Percentiles rank a stretch among this genome's conserved stretches.
Evolutionary conservation across 1,140 invertebrate species (phyloP).

Genomic region (Lepidurus packardi): DNA sequence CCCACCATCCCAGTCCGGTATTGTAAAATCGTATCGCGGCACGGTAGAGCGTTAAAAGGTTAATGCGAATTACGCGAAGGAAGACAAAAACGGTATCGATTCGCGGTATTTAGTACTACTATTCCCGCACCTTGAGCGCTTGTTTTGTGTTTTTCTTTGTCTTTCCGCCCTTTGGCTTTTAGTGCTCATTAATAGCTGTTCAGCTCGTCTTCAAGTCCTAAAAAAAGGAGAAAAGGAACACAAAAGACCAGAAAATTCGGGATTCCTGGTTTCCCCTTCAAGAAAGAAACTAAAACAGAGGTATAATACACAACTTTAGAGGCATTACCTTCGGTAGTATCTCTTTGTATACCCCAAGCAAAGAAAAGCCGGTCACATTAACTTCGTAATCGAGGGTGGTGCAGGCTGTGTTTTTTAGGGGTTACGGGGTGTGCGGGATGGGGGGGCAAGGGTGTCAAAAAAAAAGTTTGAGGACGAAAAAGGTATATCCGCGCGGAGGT

Average conservation of each 20-base stretch:
- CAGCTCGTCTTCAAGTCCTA: background rate
- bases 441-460: background rate
- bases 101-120: background rate
- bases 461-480: background rate
- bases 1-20: background rate
- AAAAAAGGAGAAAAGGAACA: background rate
- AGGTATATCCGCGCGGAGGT: background rate
- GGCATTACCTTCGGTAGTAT: too few species aligned
- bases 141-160: background rate
- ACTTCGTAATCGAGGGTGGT: conserved; percentile 13
- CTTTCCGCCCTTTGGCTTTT: background rate
- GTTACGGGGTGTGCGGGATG: background rate
- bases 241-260: too few species aligned
- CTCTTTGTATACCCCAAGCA: background rate
- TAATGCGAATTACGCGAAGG: background rate
- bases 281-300: too few species aligned
- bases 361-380: background rate
- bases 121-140: background rate
- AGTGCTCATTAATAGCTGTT: background rate
- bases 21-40: background rate
- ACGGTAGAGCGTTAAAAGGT: conserved; percentile 5
- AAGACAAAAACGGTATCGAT: background rate
- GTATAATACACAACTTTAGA: too few species aligned
- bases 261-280: too few species aligned
- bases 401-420: background rate